A percentile compares a stretch with the other conserved stretches of the same genome.
phyloP scores from a whole-genome alignment of 2,888 invertebrate genomes.

The Sclerodermus sp. region DNA sequence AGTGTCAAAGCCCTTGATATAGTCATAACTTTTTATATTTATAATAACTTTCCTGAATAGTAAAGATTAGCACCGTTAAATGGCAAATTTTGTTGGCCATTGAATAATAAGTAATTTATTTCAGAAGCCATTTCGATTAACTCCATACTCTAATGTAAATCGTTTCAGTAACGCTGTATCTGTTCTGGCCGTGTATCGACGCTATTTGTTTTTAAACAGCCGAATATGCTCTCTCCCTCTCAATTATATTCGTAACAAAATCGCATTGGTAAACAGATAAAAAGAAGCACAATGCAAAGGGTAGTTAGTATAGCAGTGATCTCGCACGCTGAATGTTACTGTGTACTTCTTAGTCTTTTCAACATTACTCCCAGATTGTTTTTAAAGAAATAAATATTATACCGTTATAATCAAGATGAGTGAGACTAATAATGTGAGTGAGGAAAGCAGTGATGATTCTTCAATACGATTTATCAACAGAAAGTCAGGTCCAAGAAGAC shows the following conservation, averaged over 20 bases:
- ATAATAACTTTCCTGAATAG: constrained; percentile 9
- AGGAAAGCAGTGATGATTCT: constrained; percentile 6
- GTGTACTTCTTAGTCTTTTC: constrained; percentile 4
- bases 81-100: constrained; percentile 12
- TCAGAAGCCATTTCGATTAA: constrained; percentile 12
- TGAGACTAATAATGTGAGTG: constrained; percentile 5
- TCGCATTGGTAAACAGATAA: constrained; percentile 3
- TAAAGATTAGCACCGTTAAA: constrained; percentile 12
- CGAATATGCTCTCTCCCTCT: constrained; percentile 8
- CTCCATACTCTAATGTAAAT: constrained; percentile 11
- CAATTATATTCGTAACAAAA: constrained; percentile 6
- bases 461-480: constrained; percentile 7
- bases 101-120: constrained; percentile 16
- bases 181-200: constrained; percentile 2
- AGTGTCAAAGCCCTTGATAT: constrained; percentile 9
- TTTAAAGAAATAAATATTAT: background rate
- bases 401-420: constrained; percentile 1
- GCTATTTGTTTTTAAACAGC: constrained; percentile 3
- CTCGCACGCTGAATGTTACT: constrained; percentile 1
- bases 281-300: background rate
- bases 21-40: constrained; percentile 9
- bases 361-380: background rate
- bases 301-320: background rate
- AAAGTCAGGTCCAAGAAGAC: constrained; percentile 7
- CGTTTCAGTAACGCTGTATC: constrained; percentile 4